Evolutionary conservation across 2,797 vertebrate genomes (phyloP).

Genomic region (Poecilia gillii): DNA sequence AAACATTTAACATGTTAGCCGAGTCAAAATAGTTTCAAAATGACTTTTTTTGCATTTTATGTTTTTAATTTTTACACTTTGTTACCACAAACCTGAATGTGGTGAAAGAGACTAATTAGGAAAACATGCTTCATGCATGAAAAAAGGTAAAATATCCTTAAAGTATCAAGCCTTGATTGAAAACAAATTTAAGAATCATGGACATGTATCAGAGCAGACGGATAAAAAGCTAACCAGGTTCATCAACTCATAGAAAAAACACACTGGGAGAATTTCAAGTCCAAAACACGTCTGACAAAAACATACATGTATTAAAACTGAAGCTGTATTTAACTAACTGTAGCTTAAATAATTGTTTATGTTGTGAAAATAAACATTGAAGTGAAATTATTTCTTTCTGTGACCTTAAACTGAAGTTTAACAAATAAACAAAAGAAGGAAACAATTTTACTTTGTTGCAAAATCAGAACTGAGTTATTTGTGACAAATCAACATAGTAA

Average conservation of each 20-base stretch:
- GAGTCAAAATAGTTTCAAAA: neutral
- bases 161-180: neutral
- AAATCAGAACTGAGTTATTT: constrained; percentile 26
- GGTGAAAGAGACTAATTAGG: neutral
- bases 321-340: too few relatives aligned
- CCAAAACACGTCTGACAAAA: neutral
- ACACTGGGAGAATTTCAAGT: too few relatives aligned
- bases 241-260: neutral
- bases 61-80: neutral
- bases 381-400: neutral
- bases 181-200: neutral
- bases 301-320: neutral
- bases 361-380: neutral
- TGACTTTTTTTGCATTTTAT: neutral
- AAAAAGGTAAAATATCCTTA: neutral
- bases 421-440: constrained; percentile 13
- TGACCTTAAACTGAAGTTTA: neutral
- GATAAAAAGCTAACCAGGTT: neutral
- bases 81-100: neutral
- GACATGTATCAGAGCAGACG: neutral
- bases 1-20: neutral
- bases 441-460: constrained; percentile 46
- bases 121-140: neutral
- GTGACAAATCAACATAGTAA: constrained; percentile 40
- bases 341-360: neutral